A percentile compares a stretch with the other conserved stretches of the same genome.
phyloP scores from a whole-genome alignment of 2,888 invertebrate genomes.

The Euzophera pinguis region DNA sequence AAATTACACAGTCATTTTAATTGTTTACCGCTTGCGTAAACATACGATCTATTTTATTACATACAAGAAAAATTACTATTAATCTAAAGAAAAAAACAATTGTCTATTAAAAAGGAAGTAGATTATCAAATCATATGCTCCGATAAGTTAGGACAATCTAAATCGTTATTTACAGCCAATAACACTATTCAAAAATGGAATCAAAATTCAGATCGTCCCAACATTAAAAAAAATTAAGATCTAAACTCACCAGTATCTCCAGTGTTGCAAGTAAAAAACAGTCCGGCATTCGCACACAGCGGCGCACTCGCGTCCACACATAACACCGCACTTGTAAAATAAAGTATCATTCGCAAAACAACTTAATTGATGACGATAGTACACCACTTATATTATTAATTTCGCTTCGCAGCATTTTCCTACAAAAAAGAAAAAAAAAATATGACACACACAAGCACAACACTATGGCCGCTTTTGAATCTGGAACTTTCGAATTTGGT shows the following conservation, averaged over 20 bases:
- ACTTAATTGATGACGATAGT: slow-evolving; percentile 75
- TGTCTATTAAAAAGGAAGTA: too few relatives aligned
- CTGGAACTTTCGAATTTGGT: slow-evolving; percentile 25
- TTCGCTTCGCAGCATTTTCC: slow-evolving; percentile 75
- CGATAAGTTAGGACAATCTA: not conserved
- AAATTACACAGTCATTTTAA: not conserved
- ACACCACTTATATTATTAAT: slow-evolving; percentile 78
- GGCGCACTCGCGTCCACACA: slow-evolving; percentile 69
- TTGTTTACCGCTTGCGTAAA: not conserved
- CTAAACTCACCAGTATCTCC: slow-evolving; percentile 45
- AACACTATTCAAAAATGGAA: not conserved
- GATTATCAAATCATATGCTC: not conserved
- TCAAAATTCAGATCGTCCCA: not conserved
- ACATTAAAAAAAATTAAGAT: slow-evolving; percentile 8
- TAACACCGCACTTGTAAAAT: slow-evolving; percentile 71
- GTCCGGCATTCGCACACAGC: slow-evolving; percentile 52
- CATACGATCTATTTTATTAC: not conserved
- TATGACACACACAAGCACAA: slow-evolving; percentile 61
- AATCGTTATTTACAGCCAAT: not conserved
- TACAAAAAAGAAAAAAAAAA: slow-evolving; percentile 74
- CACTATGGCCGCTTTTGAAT: slow-evolving; percentile 50
- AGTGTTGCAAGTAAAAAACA: slow-evolving; percentile 31
- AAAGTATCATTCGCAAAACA: slow-evolving; percentile 78
- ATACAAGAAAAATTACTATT: not conserved
- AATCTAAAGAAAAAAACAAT: not conserved